A percentile compares a stretch with the other conserved stretches of the same genome.
Evolutionary conservation across 2,113 vertebrate species (phyloP).

Genomic region (Danio rerio): GRCz12tu NC_133192.1:8373001-8373500

Average conservation of each 20-base stretch:
- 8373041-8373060: conserved; percentile 29
- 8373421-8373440: no score
- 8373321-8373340: not conserved
- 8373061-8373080: conserved; percentile 1
- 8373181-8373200: conserved; percentile 59
- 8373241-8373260: conserved; percentile 83
- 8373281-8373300: conserved; percentile 98
- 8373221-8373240: conserved; percentile 48
- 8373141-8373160: conserved; percentile 81
- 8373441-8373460: no score
- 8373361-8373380: not conserved
- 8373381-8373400: not conserved
- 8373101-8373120: conserved; percentile 62
- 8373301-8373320: not conserved
- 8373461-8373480: no score
- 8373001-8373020: conserved; percentile 52
- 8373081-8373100: conserved; percentile 36
- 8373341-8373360: not conserved
- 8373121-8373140: conserved; percentile 82
- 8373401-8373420: no score
- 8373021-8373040: not conserved
- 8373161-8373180: conserved; percentile 49
- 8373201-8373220: conserved; percentile 51
- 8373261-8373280: conserved; percentile 99
- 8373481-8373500: no score